A percentile compares a stretch with the other conserved stretches of the same genome.
Conservation (phyloP, 2,888 invertebrate species). For the Coelopa pilipes region DNA sequence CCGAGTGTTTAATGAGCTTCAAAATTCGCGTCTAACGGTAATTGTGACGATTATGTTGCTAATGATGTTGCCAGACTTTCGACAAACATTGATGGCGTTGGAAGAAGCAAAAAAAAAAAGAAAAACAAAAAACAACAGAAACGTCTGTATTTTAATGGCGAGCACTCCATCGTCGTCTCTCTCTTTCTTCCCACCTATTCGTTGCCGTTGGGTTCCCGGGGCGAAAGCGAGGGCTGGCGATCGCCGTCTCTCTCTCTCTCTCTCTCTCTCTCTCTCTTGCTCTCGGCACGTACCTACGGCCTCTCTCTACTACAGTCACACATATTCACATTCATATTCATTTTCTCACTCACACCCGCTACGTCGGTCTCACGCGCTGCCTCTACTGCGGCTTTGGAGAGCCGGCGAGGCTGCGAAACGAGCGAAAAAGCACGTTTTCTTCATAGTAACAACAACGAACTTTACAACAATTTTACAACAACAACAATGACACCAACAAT, state of each 20-base stretch:
- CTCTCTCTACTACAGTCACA: constrained; percentile 38
- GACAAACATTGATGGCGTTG: constrained; percentile 21
- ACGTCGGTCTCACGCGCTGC: background rate
- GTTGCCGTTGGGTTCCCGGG: background rate
- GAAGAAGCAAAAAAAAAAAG: background rate
- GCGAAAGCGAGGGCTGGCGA: background rate
- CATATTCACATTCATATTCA: constrained; percentile 5
- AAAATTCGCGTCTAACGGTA: constrained; percentile 24
- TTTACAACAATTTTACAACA: background rate
- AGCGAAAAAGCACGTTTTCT: constrained; percentile 25
- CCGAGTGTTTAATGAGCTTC: constrained; percentile 32
- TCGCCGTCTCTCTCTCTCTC: background rate
- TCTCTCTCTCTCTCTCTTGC: background rate
- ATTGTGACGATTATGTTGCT: constrained; percentile 32
- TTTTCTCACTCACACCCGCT: background rate
- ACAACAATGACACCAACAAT: constrained; percentile 10
- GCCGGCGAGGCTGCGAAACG: constrained; percentile 17
- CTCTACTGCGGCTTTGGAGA: background rate
- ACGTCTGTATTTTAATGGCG: background rate
- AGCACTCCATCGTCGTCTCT: background rate
- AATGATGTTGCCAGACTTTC: constrained; percentile 32
- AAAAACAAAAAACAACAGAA: background rate
- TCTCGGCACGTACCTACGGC: background rate
- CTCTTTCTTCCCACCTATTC: too few species aligned
- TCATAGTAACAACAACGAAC: background rate